Conservation (phyloP, 2,113 vertebrate species). For the Xenopus borealis region DNA sequence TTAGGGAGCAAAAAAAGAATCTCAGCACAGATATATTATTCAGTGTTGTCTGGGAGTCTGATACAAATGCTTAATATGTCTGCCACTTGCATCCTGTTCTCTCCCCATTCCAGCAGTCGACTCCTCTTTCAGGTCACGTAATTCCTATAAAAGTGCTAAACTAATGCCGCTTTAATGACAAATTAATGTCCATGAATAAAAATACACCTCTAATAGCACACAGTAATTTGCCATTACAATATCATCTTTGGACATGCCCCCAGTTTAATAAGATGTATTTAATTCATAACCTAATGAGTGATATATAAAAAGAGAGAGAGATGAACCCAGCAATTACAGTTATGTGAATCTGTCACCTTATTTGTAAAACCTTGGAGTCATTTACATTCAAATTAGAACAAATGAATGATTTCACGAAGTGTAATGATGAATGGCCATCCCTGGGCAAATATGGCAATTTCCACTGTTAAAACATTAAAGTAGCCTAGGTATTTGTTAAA, state of each 20-base stretch:
- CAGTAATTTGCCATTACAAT: conserved; percentile 88
- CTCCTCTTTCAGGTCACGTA: conserved; percentile 82
- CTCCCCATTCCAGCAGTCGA: conserved; percentile 54
- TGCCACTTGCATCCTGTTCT: conserved; percentile 48
- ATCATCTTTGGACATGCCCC: conserved; percentile 88
- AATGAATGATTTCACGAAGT: conserved; percentile 86
- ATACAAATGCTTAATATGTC: conserved; percentile 47
- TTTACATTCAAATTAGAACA: conserved; percentile 88
- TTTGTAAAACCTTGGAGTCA: conserved; percentile 87
- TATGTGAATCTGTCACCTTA: conserved; percentile 87
- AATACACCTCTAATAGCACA: conserved; percentile 84
- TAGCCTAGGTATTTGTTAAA: conserved; percentile 78
- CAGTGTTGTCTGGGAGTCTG: conserved; percentile 12
- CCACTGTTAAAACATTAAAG: conserved; percentile 76
- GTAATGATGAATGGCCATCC: conserved; percentile 77
- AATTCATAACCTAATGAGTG: conserved; percentile 89
- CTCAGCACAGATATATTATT: conserved; percentile 24
- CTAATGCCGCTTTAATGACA: conserved; percentile 84
- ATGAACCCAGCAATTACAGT: conserved; percentile 86
- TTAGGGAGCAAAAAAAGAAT: conserved; percentile 12
- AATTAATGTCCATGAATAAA: conserved; percentile 88
- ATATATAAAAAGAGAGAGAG: conserved; percentile 83
- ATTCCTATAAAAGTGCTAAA: conserved; percentile 82
- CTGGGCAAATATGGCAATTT: conserved; percentile 69
- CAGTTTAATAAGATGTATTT: conserved; percentile 88